Evolutionary conservation across 2,888 invertebrate genomes (phyloP).

Genomic region (Ptychoptera albimana): DNA sequence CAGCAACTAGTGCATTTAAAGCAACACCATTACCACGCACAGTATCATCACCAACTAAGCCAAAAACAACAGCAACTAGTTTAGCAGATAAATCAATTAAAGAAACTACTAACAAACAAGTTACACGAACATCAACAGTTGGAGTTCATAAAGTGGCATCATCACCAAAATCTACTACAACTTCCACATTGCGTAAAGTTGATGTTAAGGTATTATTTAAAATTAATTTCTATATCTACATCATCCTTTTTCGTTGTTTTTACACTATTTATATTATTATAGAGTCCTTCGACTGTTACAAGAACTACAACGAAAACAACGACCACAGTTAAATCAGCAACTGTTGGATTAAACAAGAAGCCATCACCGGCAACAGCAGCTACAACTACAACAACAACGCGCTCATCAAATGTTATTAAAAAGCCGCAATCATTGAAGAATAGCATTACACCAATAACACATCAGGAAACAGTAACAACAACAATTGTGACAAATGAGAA

Average conservation of each 20-base stretch:
- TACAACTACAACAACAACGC: not conserved
- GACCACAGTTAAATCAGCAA: not conserved
- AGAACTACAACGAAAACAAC: conserved; percentile 1
- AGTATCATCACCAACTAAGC: conserved; percentile 1
- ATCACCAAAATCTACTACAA: conserved; percentile 1
- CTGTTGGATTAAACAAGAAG: too few species aligned
- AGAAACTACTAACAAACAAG: conserved; percentile 1
- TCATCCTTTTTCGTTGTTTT: not conserved
- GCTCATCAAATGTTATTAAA: not conserved
- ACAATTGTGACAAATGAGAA: not conserved
- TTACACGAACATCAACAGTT: not conserved
- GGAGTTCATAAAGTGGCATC: not conserved
- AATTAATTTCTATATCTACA: not conserved
- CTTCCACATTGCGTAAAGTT: not conserved
- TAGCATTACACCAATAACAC: conserved; percentile 3
- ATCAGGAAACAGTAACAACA: not conserved
- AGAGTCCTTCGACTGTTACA: conserved; percentile 2
- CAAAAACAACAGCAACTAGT: conserved; percentile 1
- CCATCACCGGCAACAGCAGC: conserved; percentile 3
- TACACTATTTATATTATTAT: not conserved
- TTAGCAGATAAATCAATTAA: conserved; percentile 1
- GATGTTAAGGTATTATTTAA: not conserved
- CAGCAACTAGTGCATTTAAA: not conserved
- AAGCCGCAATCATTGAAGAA: conserved; percentile 3
- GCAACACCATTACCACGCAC: conserved; percentile 1